phyloP scores from a whole-genome alignment of 2,888 invertebrate species.

The Ochropleura leucogaster region DNA sequence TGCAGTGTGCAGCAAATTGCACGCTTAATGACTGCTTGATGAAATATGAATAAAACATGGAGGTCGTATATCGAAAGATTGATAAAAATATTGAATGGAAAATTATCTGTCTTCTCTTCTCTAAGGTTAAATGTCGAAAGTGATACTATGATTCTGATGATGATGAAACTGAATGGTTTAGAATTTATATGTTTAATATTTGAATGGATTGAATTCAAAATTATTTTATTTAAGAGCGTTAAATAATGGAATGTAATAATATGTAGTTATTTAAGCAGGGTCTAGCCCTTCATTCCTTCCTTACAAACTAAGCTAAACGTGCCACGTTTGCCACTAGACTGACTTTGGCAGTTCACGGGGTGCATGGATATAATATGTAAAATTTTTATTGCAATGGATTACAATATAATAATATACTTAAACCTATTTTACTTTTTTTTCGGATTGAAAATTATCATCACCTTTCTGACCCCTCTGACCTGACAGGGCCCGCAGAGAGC shows the following conservation, averaged over 20 bases:
- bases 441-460: too few species aligned
- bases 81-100: not conserved
- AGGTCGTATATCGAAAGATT: conserved; percentile 23
- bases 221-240: too few species aligned
- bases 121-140: conserved; percentile 18
- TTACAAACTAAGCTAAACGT: not conserved
- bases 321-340: not conserved
- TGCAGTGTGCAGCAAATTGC: conserved; percentile 41
- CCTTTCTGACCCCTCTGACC: too few species aligned
- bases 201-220: not conserved
- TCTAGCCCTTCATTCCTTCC: not conserved
- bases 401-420: not conserved
- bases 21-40: conserved; percentile 24
- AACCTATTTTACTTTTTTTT: not conserved
- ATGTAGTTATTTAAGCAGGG: too few species aligned
- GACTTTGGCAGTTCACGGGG: too few species aligned
- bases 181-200: not conserved
- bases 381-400: not conserved
- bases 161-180: conserved; percentile 37
- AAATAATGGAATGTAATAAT: too few species aligned
- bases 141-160: not conserved
- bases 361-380: not conserved
- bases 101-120: conserved; percentile 3
- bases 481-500: too few species aligned
- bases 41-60: conserved; percentile 28